Conservation (phyloP, 2,113 vertebrate genomes). For the Clupea harengus region DNA sequence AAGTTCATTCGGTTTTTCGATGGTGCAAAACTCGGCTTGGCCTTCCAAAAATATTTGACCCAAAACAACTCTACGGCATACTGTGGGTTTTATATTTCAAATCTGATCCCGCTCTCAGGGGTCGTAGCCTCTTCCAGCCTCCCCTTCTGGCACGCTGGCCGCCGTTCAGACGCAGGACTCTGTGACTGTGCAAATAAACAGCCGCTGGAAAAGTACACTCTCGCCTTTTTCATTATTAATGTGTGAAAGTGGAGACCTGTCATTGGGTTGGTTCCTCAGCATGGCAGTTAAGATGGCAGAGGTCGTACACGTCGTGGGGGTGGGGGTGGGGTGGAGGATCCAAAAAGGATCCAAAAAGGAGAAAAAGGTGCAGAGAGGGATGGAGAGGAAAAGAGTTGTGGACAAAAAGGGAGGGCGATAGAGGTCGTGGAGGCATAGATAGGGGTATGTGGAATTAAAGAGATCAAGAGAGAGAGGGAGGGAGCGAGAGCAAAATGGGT, state of each 20-base stretch:
- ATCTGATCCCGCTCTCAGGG: neutral
- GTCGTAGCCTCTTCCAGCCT: neutral
- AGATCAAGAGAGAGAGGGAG: neutral
- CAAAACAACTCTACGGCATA: neutral
- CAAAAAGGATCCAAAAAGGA: neutral
- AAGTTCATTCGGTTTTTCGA: neutral
- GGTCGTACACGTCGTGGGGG: neutral
- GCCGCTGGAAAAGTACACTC: neutral
- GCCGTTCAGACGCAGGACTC: neutral
- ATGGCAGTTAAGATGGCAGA: neutral
- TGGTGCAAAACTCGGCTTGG: neutral
- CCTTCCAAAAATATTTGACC: neutral
- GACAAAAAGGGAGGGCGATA: neutral
- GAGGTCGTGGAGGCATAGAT: neutral
- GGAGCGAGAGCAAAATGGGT: neutral
- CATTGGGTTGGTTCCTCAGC: neutral
- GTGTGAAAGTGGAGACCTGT: conserved; percentile 13
- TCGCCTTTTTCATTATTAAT: conserved; percentile 11
- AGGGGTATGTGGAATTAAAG: neutral
- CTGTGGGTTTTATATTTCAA: conserved; percentile 4
- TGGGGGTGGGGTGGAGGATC: neutral
- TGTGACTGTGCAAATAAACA: conserved; percentile 11
- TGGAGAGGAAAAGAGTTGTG: neutral
- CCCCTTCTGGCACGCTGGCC: neutral
- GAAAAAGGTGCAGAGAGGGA: neutral